Base-by-base conservation (phyloP, 2,888 invertebrate genomes). In the Hirtodrosophila histrioides region DNA sequence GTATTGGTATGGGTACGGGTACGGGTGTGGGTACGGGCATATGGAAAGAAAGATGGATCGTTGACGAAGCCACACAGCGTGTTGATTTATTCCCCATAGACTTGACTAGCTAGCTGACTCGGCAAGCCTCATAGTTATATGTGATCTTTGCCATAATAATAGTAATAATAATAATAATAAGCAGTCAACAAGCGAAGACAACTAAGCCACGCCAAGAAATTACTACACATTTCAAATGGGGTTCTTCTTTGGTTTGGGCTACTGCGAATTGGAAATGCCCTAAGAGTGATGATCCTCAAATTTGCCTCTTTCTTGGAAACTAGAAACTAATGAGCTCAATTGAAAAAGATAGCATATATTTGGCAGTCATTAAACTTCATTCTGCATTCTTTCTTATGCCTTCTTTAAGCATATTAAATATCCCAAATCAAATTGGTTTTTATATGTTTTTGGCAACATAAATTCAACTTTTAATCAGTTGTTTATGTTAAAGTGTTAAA, bases 1-100 rank as follows among this genome's bases (percentile, higher is more conserved):
- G 29, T 37, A 7, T 39, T 17, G 17, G 17, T 3, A n/a, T 2
- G 9, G 7, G 31, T 31, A 31, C 9, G 12, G n/a, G 7, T 51
- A 17, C 17, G 23, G 31, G 27, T 45, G 7, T 35, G 2, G 17
- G 2, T 45, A 45, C 50, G 43, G 35, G 39, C 46, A 24, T 50
- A 44, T 58, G 63, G 66, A 72, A 60, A 60, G 62, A 80, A 80
- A 89, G 81, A 87, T 83, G 72, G 68, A 75, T 69, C 65, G 75
- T 73, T 78, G 87, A 86, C 79, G 81, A 78, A 88, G 88, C 88
- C 88, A 88, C 88, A 89, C 89, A 89, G 88, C 81, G 88, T 87
- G 88, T 85, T 89, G 89, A 88, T 88, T 88, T 89, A 89, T 89
- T 87, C 89, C 87, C 89, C 83, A 89, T 74, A 86, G 89, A 86